phyloP scores from a whole-genome alignment of 2,113 vertebrate species.

The Tonatia bakeri region DNA sequence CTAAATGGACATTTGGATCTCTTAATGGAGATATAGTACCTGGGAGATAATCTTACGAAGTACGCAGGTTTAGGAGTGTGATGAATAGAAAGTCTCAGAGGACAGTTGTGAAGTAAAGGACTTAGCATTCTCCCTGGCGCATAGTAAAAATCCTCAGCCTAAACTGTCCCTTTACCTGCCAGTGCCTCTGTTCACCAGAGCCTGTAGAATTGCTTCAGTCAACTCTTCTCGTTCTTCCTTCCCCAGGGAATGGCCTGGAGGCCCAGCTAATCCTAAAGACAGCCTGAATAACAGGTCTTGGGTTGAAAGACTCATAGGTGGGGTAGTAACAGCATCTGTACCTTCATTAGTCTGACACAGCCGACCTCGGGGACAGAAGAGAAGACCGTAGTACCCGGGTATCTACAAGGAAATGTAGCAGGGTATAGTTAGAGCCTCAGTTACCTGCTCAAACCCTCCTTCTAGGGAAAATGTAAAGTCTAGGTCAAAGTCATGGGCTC shows the following conservation, averaged over 20 bases:
- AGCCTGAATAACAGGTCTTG: slow-evolving; percentile 36
- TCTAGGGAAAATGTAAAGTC: not conserved
- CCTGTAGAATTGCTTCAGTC: slow-evolving; percentile 27
- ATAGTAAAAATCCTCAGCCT: not conserved
- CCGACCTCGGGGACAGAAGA: slow-evolving; percentile 82
- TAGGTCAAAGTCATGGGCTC: not conserved
- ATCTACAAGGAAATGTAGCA: slow-evolving; percentile 72
- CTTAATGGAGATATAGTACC: not conserved
- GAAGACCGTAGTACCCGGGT: slow-evolving; percentile 77
- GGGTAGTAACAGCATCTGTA: not conserved
- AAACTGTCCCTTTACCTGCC: slow-evolving; percentile 50
- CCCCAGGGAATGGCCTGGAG: not conserved
- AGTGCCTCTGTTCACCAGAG: slow-evolving; percentile 32
- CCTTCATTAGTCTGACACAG: slow-evolving; percentile 74
- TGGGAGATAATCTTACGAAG: not conserved
- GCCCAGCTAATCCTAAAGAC: slow-evolving; percentile 28
- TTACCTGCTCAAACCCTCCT: not conserved
- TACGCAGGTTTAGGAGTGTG: not conserved
- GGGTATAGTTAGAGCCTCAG: not conserved
- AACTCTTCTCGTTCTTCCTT: not conserved
- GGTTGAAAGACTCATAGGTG: not conserved
- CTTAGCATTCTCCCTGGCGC: not conserved
- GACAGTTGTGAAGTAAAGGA: not conserved
- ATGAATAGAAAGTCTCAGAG: not conserved
- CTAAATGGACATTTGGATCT: slow-evolving; percentile 30